Evolutionary conservation across 2,113 vertebrate genomes (phyloP), one percentile per base, ranked within the genome.

Genomic region (Anthoscopus minutus): DNA sequence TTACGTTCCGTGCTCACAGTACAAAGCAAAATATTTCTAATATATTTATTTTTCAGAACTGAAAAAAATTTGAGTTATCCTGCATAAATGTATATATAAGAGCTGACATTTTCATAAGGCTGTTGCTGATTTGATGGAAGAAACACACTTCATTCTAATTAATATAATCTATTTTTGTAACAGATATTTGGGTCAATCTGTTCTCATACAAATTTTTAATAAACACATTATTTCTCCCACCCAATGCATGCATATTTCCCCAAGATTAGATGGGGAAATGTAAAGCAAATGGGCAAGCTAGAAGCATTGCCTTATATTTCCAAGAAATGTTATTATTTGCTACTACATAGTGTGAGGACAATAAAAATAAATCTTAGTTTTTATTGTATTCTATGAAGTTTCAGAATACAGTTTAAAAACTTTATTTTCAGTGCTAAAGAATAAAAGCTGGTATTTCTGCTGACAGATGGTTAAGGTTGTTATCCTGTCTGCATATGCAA

Each of bases 151-250:
- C 81, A 93, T 96, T 97, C 62, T 80, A 89, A 61, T 91, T 90
- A 96, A 87, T 81, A 94, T 82, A 84, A 84, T 94, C 72, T 89
- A 93, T 97, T 96, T 96, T 88, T 83, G 73, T 97, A 88, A 81
- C 89, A 95, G 93, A 91, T 91, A 97, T 97, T 96, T 96, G 95
- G 95, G 95, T 97, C 96, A 97, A 95, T 95, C 91, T 97, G 94
- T 95, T 96, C 96, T 95, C 92, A 91, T 91, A 94, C 57, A 96
- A 96, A 94, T 94, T 97, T 93, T 95, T 96, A 96, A 96, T 95
- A 96, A 96, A 94, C 57, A 88, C 67, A 56, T 91, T 95, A 50
- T 76, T 92, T 40, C 56, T 61, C 44, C 37, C 17, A 47, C 64
- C 33, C 57, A 23, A 21, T 78, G 44, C 48, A 89, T 37, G 45